Evolutionary conservation across 2,113 vertebrate species (phyloP), one percentile per base, ranked within the genome.

Genomic region (Forbesichthys agassizii): DNA sequence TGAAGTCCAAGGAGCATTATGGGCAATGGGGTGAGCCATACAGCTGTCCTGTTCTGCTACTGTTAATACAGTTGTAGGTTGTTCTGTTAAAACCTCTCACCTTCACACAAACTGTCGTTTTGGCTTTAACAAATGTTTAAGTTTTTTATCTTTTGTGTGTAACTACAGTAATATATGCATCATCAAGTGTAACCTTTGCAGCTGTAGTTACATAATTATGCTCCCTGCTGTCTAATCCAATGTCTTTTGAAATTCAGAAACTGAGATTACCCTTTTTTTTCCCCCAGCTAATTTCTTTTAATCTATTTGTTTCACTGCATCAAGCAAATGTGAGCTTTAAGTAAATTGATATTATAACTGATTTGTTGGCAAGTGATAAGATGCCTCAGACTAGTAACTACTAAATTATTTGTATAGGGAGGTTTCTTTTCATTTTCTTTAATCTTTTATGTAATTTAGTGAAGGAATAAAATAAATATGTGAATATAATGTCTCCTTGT

Each of bases 1-100:
- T 96, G 93, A 86, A 2, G 18, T 27, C 20, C 51, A 14, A 2
- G 13, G 42, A 51, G 48, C 61, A 33, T 61, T 9, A 16, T 47
- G 60, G 60, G 60, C 46, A 33, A 46, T 1, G 33, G 5, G 14
- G 8, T 59, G 27, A 42, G 36, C 7, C 36, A 27, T 27, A 27
- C 27, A 42, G 36, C 7, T 42, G 5, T 42, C 36, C 36, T 42
- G 36, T 42, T 42, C 36, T 42, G 5, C 36, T 42, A 7, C 36
- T 42, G 36, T 42, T 53, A 8, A 53, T n/a, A 13, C 27, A 27
- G 27, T 2, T 27, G 27, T 27, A 20, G 20, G 20, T 20, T 20
- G 20, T 20, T 20, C 20, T 20, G 20, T 20, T 20, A 27, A 27
- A 27, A 27, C 27, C 27, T 27, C 27, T 27, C 14, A 14, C 52